Evolutionary conservation across 2,888 invertebrate genomes (phyloP).

Genomic region (Pyrocoelia pectoralis): DNA sequence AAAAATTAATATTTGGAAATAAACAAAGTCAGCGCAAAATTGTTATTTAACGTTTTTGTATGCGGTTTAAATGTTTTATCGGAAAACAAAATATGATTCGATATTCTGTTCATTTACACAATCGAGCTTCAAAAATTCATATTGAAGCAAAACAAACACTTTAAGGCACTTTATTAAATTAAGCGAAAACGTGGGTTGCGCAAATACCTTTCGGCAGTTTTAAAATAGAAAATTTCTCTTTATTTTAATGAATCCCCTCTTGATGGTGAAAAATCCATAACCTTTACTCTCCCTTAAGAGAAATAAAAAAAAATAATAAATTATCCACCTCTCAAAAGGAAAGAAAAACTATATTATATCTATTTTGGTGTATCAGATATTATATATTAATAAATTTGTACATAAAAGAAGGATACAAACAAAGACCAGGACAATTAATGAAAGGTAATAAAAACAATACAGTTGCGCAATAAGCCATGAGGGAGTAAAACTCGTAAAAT

Average conservation of each 20-base stretch:
- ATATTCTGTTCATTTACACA: conserved; percentile 23
- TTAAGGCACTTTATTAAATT: conserved; percentile 33
- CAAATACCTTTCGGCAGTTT: conserved; percentile 23
- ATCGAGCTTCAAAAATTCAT: conserved; percentile 27
- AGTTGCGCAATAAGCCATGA: conserved; percentile 34
- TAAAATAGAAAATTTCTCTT: conserved; percentile 21
- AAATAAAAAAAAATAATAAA: neutral
- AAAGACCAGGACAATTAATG: neutral
- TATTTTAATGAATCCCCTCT: conserved; percentile 4
- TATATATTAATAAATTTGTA: too few species aligned
- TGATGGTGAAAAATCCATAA: neutral
- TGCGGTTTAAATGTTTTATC: neutral
- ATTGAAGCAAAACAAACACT: conserved; percentile 29
- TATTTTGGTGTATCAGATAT: too few species aligned
- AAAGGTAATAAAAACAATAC: conserved; percentile 36
- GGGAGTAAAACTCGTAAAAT: conserved; percentile 35
- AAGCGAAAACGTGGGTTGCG: conserved; percentile 20
- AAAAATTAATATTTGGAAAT: too few species aligned
- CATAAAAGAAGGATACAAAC: neutral
- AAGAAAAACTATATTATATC: too few species aligned
- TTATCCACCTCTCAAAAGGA: neutral
- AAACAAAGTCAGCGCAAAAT: too few species aligned
- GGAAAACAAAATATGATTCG: conserved; percentile 5
- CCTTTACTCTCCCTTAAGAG: neutral
- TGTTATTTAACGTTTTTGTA: neutral